Percentiles rank a stretch among this genome's conserved stretches.
phyloP scores from a whole-genome alignment of 1,140 invertebrate genomes.

The Sesamia nonagrioides region DNA sequence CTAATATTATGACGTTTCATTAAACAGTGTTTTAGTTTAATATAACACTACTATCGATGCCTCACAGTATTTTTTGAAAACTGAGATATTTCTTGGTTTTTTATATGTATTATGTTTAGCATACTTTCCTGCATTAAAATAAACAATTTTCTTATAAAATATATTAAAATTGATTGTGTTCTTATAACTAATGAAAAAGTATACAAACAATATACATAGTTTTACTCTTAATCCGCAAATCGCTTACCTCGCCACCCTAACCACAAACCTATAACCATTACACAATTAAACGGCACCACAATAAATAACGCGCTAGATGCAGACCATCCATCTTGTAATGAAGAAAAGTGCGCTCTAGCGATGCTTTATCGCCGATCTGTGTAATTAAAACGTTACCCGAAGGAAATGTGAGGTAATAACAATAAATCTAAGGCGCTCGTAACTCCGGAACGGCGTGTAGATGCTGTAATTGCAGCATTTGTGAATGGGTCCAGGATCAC shows the following conservation, averaged over 20 bases:
- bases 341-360: constrained; percentile 86
- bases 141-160: too few species aligned
- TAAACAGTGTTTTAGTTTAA: background rate
- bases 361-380: constrained; percentile 87
- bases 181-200: background rate
- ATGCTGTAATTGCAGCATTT: constrained; percentile 74
- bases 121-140: too few species aligned
- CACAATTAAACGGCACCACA: constrained; percentile 43
- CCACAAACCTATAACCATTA: constrained; percentile 41
- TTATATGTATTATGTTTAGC: too few species aligned
- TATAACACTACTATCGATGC: too few species aligned
- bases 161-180: too few species aligned
- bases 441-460: constrained; percentile 71
- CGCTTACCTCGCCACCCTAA: constrained; percentile 5
- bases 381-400: constrained; percentile 87
- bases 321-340: constrained; percentile 85
- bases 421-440: constrained; percentile 83
- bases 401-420: constrained; percentile 86
- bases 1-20: background rate
- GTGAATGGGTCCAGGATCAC: constrained; percentile 45
- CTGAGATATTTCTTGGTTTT: too few species aligned
- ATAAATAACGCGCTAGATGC: constrained; percentile 64
- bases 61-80: too few species aligned
- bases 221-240: background rate
- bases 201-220: background rate